Evolutionary conservation across 2,797 vertebrate genomes (phyloP), one percentile per base, ranked within the genome.

Genomic region (Semotilus atromaculatus): DNA sequence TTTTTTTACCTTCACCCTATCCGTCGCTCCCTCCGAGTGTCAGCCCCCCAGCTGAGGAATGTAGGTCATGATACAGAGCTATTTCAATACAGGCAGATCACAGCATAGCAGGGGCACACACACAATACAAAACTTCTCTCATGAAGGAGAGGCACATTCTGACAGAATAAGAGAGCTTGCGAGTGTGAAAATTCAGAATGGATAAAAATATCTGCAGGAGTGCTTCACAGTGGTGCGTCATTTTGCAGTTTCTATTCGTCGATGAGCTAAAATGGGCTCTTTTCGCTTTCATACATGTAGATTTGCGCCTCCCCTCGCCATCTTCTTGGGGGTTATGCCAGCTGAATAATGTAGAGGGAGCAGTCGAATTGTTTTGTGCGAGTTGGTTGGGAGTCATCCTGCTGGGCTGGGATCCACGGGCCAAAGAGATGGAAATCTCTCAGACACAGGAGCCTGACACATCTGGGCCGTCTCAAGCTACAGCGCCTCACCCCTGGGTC

Each of bases 31-130:
- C 60, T 86, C 67, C 60, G 51, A 79, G 85, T 84, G 83, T 88
- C 85, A 89, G 73, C 81, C 80, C 84, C 81, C 73, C 74, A 86
- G 86, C 75, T 78, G 86, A 87, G 81, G 81, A 89, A 89, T 90
- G 86, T 90, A 88, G 89, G 89, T 90, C 89, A 90, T 67, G 86
- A 81, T 83, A 86, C 81, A 34, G 45, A 82, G 86, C 82, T 84
- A 89, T 88, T 87, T 82, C 86, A 86, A 87, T 88, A 88, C 87
- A 86, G 77, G 84, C 78, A 86, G 85, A 89, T 89, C 89, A 87
- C 81, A 89, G 81, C 55, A 36, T 75, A 82, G 85, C 73, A 77
- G 80, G 77, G 26, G 62, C 72, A 5, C 71, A 51, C 62, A 60
- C 80, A 53, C 60, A 70, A 77, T 78, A 76, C 43, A 38, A 67